Percentiles rank a stretch among this genome's conserved stretches.
phyloP scores from a whole-genome alignment of 2,113 vertebrate species.

The Hystrix brachyura region DNA sequence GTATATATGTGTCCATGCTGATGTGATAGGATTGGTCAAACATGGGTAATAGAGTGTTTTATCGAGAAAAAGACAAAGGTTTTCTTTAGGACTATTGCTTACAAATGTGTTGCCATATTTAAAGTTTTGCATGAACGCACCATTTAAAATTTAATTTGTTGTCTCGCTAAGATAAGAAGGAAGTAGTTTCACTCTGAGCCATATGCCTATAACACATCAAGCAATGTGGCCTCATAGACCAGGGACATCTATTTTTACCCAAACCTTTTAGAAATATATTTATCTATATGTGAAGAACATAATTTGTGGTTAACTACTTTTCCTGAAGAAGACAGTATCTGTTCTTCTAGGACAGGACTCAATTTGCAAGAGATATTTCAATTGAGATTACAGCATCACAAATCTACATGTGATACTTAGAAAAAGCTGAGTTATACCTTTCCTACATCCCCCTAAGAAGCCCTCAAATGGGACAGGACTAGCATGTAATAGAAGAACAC shows the following conservation, averaged over 20 bases:
- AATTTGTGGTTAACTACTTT: slow-evolving; percentile 42
- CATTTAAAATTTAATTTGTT: slow-evolving; percentile 48
- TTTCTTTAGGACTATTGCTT: background rate
- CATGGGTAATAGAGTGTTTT: background rate
- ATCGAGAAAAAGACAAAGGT: background rate
- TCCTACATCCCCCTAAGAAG: background rate
- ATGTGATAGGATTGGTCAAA: background rate
- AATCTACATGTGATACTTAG: background rate
- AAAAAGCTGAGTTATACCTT: background rate
- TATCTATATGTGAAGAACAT: background rate
- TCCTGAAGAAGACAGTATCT: background rate
- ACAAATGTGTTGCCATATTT: background rate
- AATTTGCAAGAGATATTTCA: slow-evolving; percentile 64
- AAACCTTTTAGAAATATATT: background rate
- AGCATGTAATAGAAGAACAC: accelerated
- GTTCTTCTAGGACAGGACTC: background rate
- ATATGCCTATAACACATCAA: slow-evolving; percentile 35
- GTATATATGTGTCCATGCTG: background rate
- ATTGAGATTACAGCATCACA: background rate
- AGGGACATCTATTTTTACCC: slow-evolving; percentile 12
- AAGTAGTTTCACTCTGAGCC: background rate
- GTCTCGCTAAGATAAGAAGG: background rate
- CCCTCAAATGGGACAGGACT: background rate
- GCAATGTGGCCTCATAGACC: background rate
- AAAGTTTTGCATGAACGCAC: background rate